phyloP scores from a whole-genome alignment of 2,888 invertebrate genomes.

The Brenthis daphne region DNA sequence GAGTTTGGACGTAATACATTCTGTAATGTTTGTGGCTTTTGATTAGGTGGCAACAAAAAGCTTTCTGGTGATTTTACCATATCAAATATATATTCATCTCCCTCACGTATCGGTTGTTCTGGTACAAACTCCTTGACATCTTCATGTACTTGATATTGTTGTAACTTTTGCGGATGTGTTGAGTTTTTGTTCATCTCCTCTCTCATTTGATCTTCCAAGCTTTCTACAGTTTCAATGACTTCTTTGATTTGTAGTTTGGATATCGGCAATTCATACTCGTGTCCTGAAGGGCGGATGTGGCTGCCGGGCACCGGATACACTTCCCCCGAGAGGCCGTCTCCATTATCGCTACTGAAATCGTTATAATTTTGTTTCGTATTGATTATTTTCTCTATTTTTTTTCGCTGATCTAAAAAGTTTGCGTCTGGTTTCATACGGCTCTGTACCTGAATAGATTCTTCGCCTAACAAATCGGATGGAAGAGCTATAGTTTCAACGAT shows the following conservation, averaged over 20 bases:
- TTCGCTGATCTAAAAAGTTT: constrained; percentile 75
- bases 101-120: constrained; percentile 64
- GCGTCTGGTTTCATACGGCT: constrained; percentile 84
- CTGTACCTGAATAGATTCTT: constrained; percentile 85
- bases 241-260: constrained; percentile 70
- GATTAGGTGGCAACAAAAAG: constrained; percentile 64
- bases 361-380: constrained; percentile 76
- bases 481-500: constrained; percentile 68
- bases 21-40: constrained; percentile 73
- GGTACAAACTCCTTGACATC: constrained; percentile 62
- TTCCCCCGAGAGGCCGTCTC: constrained; percentile 59
- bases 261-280: constrained; percentile 75
- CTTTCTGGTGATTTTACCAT: constrained; percentile 57
- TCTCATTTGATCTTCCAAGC: constrained; percentile 64
- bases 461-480: constrained; percentile 63
- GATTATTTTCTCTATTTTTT: constrained; percentile 72
- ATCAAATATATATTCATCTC: constrained; percentile 68
- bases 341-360: constrained; percentile 75
- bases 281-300: constrained; percentile 51
- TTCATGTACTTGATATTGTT: constrained; percentile 69
- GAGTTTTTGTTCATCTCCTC: constrained; percentile 56
- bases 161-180: constrained; percentile 44
- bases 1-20: constrained; percentile 67
- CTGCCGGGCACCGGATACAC: constrained; percentile 50
- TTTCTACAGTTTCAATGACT: constrained; percentile 73